Conservation (phyloP, 1,140 invertebrate genomes). For the Metopolophium dirhodum region DNA sequence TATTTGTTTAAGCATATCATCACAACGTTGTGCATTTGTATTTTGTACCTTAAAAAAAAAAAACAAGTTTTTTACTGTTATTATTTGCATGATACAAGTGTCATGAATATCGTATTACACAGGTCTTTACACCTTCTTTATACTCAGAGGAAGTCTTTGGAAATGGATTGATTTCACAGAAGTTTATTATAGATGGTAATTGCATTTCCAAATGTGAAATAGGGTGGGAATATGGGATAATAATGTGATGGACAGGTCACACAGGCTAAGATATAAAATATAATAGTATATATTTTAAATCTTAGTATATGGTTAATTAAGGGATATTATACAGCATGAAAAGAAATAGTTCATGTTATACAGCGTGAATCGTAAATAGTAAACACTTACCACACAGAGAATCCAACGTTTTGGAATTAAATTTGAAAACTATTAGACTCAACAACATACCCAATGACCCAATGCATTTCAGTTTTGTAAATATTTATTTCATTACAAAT, state of each 20-base stretch:
- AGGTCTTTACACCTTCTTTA: neutral
- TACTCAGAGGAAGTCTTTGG: neutral
- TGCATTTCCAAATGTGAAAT: conserved; percentile 18
- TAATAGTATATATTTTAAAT: neutral
- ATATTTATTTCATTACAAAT: neutral
- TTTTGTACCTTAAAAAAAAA: neutral
- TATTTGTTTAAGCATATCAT: neutral
- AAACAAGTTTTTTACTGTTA: neutral
- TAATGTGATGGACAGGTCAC: neutral
- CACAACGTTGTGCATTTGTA: neutral
- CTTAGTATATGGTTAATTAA: neutral
- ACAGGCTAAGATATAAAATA: neutral
- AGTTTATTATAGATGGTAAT: neutral
- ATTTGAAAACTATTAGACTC: neutral
- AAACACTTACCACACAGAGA: conserved; percentile 8
- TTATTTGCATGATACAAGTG: neutral
- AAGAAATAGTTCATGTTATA: neutral
- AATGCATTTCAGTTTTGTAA: neutral
- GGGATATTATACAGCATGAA: neutral
- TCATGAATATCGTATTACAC: conserved; percentile 15
- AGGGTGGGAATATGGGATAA: neutral
- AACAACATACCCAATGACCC: neutral
- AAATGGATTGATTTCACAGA: conserved; percentile 23
- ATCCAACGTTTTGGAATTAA: neutral
- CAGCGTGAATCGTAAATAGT: neutral